Evolutionary conservation across 2,113 vertebrate species (phyloP).

Genomic region (Leptocoma aspasia): DNA sequence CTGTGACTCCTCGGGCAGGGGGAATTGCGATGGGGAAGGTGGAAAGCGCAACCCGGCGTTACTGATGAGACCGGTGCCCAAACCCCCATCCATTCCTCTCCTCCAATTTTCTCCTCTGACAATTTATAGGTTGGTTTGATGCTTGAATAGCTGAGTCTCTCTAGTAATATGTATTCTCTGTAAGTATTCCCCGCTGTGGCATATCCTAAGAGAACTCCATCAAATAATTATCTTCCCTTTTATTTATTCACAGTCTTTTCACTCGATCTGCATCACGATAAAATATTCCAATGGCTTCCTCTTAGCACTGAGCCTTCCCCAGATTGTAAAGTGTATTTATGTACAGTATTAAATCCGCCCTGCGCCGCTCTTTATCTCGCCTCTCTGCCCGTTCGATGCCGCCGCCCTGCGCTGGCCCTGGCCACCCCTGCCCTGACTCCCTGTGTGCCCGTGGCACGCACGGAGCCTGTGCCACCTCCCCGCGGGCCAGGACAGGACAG

Average conservation of each 20-base stretch:
- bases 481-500: background rate
- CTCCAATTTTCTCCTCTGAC: conserved; percentile 69
- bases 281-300: conserved; percentile 72
- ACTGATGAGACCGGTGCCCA: conserved; percentile 51
- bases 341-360: conserved; percentile 65
- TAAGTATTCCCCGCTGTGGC: conserved; percentile 77
- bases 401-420: background rate
- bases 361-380: background rate
- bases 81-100: conserved; percentile 56
- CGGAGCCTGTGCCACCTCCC: accelerated
- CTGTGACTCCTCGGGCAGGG: conserved; percentile 34
- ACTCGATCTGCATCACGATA: conserved; percentile 79
- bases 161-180: conserved; percentile 71
- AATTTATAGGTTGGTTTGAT: conserved; percentile 73
- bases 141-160: conserved; percentile 69
- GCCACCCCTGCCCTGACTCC: background rate
- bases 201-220: conserved; percentile 78
- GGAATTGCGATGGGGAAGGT: conserved; percentile 39
- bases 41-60: conserved; percentile 16
- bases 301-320: conserved; percentile 61
- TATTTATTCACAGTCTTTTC: conserved; percentile 78
- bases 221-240: conserved; percentile 80
- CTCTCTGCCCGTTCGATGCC: background rate
- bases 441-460: accelerated
- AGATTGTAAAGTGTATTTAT: conserved; percentile 75